A percentile compares a stretch with the other conserved stretches of the same genome.
phyloP scores from a whole-genome alignment of 2,888 invertebrate genomes.

The Mimachlamys varia region DNA sequence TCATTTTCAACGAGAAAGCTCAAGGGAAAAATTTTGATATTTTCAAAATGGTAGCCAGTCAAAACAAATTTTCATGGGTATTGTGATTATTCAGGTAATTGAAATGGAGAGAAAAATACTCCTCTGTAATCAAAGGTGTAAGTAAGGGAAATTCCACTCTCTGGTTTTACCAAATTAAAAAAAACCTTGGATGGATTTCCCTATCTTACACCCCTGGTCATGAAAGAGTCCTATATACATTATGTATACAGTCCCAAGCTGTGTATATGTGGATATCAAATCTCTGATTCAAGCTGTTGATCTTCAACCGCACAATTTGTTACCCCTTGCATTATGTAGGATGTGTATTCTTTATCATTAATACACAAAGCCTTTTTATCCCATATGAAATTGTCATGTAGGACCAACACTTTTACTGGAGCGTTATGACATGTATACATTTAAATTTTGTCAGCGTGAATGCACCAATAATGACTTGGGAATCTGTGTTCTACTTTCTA shows the following conservation, averaged over 20 bases:
- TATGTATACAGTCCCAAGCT: not conserved
- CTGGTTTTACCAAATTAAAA: too few species aligned
- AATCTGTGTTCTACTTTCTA: not conserved
- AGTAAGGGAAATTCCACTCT: too few species aligned
- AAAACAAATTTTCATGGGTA: too few species aligned
- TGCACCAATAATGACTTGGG: not conserved
- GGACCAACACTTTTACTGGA: not conserved
- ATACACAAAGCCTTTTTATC: not conserved
- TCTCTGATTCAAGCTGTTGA: not conserved
- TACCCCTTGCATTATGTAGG: not conserved
- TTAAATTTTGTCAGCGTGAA: not conserved
- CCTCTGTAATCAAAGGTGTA: too few species aligned
- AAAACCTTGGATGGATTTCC: too few species aligned
- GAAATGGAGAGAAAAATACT: too few species aligned
- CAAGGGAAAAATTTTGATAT: too few species aligned
- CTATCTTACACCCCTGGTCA: too few species aligned
- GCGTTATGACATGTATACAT: not conserved
- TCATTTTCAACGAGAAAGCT: too few species aligned
- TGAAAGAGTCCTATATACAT: too few species aligned
- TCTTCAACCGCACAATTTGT: not conserved
- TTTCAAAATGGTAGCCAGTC: too few species aligned
- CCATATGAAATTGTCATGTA: not conserved
- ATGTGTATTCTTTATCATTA: not conserved
- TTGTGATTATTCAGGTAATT: too few species aligned
- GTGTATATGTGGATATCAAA: not conserved